A percentile compares a stretch with the other conserved stretches of the same genome.
Conservation (phyloP, 2,797 vertebrate genomes). For the Tachyglossus aculeatus region DNA sequence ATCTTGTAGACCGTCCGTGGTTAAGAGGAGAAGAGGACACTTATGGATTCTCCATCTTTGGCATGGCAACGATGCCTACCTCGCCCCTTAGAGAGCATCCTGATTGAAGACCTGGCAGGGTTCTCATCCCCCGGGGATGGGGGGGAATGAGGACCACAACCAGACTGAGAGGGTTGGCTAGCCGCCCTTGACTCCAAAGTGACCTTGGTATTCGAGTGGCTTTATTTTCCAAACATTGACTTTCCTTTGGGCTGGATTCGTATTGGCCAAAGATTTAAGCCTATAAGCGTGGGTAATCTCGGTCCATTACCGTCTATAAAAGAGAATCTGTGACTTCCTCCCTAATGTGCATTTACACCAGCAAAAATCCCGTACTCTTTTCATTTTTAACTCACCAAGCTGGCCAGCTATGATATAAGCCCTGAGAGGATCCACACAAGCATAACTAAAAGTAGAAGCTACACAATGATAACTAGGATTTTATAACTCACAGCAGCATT, state of each 20-base stretch:
- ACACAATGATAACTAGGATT: constrained; percentile 41
- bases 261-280: constrained; percentile 48
- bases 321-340: constrained; percentile 69
- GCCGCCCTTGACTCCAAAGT: neutral
- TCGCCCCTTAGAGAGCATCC: too few relatives aligned
- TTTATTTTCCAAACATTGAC: constrained; percentile 5
- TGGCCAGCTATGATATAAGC: constrained; percentile 68
- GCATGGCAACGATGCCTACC: too few relatives aligned
- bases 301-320: constrained; percentile 63
- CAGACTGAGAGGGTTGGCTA: neutral
- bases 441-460: constrained; percentile 59
- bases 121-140: too few relatives aligned
- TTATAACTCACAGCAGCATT: constrained; percentile 37
- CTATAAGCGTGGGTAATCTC: constrained; percentile 55
- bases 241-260: constrained; percentile 37
- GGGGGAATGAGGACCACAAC: neutral
- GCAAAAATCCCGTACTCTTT: constrained; percentile 54
- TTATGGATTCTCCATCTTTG: too few relatives aligned
- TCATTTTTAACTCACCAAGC: constrained; percentile 60
- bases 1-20: too few relatives aligned
- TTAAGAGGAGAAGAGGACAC: too few relatives aligned
- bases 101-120: too few relatives aligned
- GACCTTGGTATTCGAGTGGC: neutral
- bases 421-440: constrained; percentile 42
- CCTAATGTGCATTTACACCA: constrained; percentile 60